Base-by-base conservation (phyloP, 2,113 vertebrate species). In the Lagenorhynchus albirostris region DNA sequence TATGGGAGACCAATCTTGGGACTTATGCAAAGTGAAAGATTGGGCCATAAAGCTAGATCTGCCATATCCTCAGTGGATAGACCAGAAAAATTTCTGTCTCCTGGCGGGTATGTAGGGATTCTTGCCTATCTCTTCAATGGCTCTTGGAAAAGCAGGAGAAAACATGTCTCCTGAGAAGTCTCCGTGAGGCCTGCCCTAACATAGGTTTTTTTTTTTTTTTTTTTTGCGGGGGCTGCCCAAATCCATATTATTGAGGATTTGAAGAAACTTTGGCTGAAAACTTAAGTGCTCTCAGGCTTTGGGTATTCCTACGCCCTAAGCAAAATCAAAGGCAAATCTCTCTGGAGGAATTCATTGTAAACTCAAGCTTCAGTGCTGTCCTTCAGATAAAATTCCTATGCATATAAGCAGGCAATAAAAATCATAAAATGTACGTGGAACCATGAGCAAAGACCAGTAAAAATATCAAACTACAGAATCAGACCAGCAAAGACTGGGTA, bases 141-240 rank as follows among this genome's bases (percentile, higher is more conserved):
- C 12, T 84, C 50, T 58, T n/a, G 25, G 26, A 58, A 11, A 47
- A 91, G 9, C 23, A 67, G 44, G 63, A 74, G 8, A 58, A 93
- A 89, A 60, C 36, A 29, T 38, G 36, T 87, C 67, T 81, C 5
- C 36, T 65, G 81, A 79, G 89, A 83, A 70, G 38, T 73, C 36
- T 82, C 8, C 36, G n/a, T 0, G n/a, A 83, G 50, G 13, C 6
- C 36, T 15, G 21, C 13, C 15, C 6, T 58, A 50, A 73, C 7
- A 62, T 3, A 47, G 18, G 10, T 47, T 47, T 47, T 47, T n/a
- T 6, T 68, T 85, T 74, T 44, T 38, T 12, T 4, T 50, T 77
- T 83, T 20, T 33, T 33, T 15, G 8, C 26, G 2, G 8, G 2
- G 4, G 0, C 0, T 0, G 5, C 12, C 73, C 18, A 79, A 92